Evolutionary conservation across 2,113 vertebrate species (phyloP), one percentile per base, ranked within the genome.

Genomic region (Clarias magur): DNA sequence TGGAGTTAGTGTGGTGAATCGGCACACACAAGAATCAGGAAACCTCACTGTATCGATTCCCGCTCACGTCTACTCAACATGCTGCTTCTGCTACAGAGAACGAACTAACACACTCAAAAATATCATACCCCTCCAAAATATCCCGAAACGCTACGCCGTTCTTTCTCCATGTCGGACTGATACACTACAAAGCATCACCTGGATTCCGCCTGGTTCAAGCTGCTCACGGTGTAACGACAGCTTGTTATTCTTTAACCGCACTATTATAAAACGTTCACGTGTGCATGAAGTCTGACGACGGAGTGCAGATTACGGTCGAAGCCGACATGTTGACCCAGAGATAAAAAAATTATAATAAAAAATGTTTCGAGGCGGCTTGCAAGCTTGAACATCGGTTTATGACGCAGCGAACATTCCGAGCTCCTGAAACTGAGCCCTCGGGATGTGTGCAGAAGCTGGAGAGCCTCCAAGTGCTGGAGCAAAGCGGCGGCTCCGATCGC

Each of bases 401-500:
- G 63, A 62, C 23, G 75, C 27, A 56, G 53, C 38, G 25, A 80
- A 73, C 68, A 82, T 73, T 68, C 86, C 12, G 4, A 68, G 68
- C 54, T 86, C 5, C 57, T 68, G 70, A 86, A 57, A 23, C 30
- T 4, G 16, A 62, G 79, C 76, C 73, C 67, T n/a, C 25, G 72
- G 70, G 70, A 83, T 63, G n/a, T 38, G 38, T 16, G 2, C 56
- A 76, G 62, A 80, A 72, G 30, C 27, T 75, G 63, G 54, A 82
- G 84, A 81, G 23, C 27, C 67, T 68, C 75, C 79, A 70, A 65
- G 48, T 62, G 34, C 56, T 76, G 72, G 34, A 13, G 85, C 82
- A 80, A 67, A 59, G 53, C 3, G 25, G 63, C 38, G 56, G 54
- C 84, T 80, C 63, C 8, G 80, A 91, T 62, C 85, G 89, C 91